Conservation (phyloP, 2,888 invertebrate species). For the Calephelis perditalis region DNA sequence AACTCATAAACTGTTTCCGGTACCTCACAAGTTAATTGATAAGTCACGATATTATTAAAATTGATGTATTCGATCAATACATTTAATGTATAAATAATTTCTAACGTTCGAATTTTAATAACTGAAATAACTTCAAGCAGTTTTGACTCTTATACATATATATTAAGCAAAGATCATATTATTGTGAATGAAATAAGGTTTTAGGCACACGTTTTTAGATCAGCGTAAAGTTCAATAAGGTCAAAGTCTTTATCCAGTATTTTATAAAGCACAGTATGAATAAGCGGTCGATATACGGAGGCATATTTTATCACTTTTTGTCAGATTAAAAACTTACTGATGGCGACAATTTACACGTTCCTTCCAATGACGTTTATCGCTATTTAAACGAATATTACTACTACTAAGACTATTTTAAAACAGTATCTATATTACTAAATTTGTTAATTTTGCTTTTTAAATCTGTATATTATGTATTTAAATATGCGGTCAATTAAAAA, state of each 20-base stretch:
- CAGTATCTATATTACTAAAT: too few species aligned
- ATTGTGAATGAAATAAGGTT: background rate
- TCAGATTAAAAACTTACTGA: background rate
- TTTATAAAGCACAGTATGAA: conserved; percentile 14
- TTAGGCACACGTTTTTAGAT: conserved; percentile 13
- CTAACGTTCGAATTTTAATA: background rate
- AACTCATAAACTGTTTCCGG: conserved; percentile 40
- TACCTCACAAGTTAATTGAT: conserved; percentile 46
- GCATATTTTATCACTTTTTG: conserved; percentile 2
- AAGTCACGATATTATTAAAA: conserved; percentile 46
- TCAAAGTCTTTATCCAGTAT: conserved; percentile 15
- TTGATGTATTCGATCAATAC: conserved; percentile 42
- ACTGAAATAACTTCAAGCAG: background rate
- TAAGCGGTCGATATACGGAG: conserved; percentile 12
- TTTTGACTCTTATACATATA: too few species aligned
- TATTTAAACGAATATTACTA: too few species aligned
- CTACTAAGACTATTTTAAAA: too few species aligned
- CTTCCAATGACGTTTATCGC: too few species aligned
- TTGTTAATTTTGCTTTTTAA: too few species aligned
- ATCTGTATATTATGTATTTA: too few species aligned
- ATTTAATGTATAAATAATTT: conserved; percentile 8
- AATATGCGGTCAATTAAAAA: too few species aligned
- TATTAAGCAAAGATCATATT: too few species aligned
- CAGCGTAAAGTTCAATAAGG: conserved; percentile 19
- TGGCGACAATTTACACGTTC: too few species aligned